Base-by-base conservation (phyloP, 2,113 vertebrate species). In the Lophochroa leadbeateri region DNA sequence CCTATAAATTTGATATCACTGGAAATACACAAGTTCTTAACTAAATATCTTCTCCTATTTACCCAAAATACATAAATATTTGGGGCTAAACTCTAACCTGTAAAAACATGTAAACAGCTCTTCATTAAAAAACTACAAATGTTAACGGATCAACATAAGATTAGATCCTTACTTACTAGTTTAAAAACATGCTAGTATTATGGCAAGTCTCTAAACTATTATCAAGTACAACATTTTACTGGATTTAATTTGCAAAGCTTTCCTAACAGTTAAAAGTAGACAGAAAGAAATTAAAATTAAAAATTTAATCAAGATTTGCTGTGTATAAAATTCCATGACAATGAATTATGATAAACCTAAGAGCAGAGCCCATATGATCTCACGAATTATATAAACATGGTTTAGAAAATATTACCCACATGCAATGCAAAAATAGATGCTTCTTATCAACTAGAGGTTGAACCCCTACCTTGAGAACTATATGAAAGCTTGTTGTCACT, bases 401-500 rank as follows among this genome's bases (percentile, higher is more conserved):
- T 53, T 93, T 50, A 86, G 37, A 80, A 92, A 93, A 86, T 14
- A 76, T 35, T 84, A 92, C 17, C 28, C n/a, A 75, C 82, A 86
- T 33, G 44, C 63, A 95, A 44, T 27, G 35, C 33, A 92, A 85
- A 88, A 88, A 52, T 1, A 50, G 35, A 89, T 55, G n/a, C 47
- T 68, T 82, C 49, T 82, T 37, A 41, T 31, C 39, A 95, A 18
- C 86, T 96, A 95, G 86, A 97, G 85, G 81, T 77, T 49, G 4
- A 72, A 93, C 35, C 97, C 98, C 96, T 99, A 99, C 99, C 99
- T 99, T 99, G 99, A 98, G 99, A 99, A 98, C 97, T 98, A 97
- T 99, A 99, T 15, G 99, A 98, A 98, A 99, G 98, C 98, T 97
- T 98, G 97, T 95, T 98, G 98, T 98, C 96, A 97, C 97, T 98